Base-by-base conservation (phyloP, 2,797 vertebrate genomes). In the Glossophaga mutica region DNA sequence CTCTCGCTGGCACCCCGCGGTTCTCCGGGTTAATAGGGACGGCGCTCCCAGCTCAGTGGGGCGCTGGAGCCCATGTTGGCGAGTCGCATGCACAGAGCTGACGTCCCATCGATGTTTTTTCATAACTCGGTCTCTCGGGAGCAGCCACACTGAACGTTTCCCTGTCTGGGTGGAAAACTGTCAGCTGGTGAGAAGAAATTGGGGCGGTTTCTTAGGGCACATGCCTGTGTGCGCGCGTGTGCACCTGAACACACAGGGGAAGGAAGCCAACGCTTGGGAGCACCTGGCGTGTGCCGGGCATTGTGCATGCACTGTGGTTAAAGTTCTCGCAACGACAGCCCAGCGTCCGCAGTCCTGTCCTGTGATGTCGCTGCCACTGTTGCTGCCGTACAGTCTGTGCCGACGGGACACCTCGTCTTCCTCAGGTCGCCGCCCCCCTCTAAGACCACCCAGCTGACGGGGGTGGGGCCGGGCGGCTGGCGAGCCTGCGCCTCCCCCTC, bases 401-500 rank as follows among this genome's bases (percentile, higher is more conserved):
- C 39, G 42, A 16, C 21, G 4, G n/a, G 37, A n/a, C 48, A 0
- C 29, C 5, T 0, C 12, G 39, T 34, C 87, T 50, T 9, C 46
- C 2, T 0, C 1, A 5, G 44, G 50, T 39, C 32, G 9, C 2
- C n/a, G 5, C 2, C 19, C 22, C 59, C 2, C 0, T 8, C 21
- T 9, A 12, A 24, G 77, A 44, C 12, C 11, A 3, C 32, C 9
- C 0, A 6, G 50, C 21, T 0, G 15, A 5, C 0, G 21, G 14
- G 6, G 57, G 14, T n/a, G 19, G 46, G 19, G 50, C 37, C 1
- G 52, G 67, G 34, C 1, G 6, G 24, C 57, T 6, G 39, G 19
- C 0, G 2, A 59, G 62, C 18, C n/a, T 15, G 0, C 0, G 0
- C 44, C 52, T 37, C 10, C 22, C 14, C 55, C 55, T 2, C 52